phyloP scores from a whole-genome alignment of 2,888 invertebrate species.

The Orthonevra nobilis region DNA sequence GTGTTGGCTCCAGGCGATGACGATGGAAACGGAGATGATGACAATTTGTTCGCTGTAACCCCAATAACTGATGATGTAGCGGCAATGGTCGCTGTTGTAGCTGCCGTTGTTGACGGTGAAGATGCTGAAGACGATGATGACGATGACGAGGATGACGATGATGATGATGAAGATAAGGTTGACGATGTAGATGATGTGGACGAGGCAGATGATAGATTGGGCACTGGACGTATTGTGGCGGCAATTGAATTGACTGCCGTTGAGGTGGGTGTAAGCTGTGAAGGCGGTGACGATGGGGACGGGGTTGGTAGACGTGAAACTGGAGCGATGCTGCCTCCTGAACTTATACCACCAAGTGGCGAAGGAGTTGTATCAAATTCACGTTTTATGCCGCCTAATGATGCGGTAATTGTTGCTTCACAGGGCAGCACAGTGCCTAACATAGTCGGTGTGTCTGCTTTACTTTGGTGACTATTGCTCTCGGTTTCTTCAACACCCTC shows the following conservation, averaged over 20 bases:
- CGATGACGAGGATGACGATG: conserved; percentile 59
- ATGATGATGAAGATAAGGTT: conserved; percentile 57
- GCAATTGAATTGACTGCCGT: conserved; percentile 64
- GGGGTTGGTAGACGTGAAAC: conserved; percentile 55
- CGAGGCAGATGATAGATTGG: conserved; percentile 71
- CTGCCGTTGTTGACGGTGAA: conserved; percentile 51
- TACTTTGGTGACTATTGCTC: conserved; percentile 72
- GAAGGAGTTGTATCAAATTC: conserved; percentile 77
- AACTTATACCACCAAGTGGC: conserved; percentile 39
- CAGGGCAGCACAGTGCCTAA: conserved; percentile 80
- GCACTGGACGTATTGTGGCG: conserved; percentile 72
- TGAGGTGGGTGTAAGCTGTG: conserved; percentile 63
- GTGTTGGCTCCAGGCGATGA: conserved; percentile 60
- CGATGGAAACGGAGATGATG: conserved; percentile 69
- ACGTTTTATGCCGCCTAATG: conserved; percentile 77
- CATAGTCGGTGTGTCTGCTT: conserved; percentile 76
- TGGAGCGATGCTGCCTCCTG: conserved; percentile 54
- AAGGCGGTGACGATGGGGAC: conserved; percentile 59
- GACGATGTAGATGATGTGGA: conserved; percentile 71
- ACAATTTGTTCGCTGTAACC: conserved; percentile 71
- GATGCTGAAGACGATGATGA: conserved; percentile 68
- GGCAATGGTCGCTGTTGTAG: conserved; percentile 53
- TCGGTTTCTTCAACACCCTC: conserved; percentile 85
- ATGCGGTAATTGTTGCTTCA: conserved; percentile 79
- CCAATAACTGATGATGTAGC: conserved; percentile 71